phyloP scores from a whole-genome alignment of 2,888 invertebrate species.

The Platycheirus rosarum region DNA sequence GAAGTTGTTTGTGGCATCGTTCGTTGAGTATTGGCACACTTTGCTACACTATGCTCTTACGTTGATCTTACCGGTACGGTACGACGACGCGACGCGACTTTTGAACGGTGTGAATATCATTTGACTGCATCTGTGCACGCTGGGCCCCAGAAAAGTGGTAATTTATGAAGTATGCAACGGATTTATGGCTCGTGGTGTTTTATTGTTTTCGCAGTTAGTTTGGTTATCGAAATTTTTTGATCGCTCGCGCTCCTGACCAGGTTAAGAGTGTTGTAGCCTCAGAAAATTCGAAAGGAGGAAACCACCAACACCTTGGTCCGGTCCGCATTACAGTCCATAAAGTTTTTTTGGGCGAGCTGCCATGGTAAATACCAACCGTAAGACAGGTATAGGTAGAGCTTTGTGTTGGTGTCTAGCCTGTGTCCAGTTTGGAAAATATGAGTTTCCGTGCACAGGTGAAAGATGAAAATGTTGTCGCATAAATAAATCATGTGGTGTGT shows the following conservation, averaged over 20 bases:
- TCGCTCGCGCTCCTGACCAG: constrained; percentile 69
- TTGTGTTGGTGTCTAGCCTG: neutral
- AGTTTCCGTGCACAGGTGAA: constrained; percentile 37
- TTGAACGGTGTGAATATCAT: constrained; percentile 65
- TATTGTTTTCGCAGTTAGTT: constrained; percentile 72
- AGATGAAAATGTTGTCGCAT: constrained; percentile 42
- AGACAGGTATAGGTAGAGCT: constrained; percentile 10
- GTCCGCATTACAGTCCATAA: neutral
- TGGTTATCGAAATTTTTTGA: constrained; percentile 62
- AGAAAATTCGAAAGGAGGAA: constrained; percentile 69
- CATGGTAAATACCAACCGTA: neutral
- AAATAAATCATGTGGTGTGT: constrained; percentile 42
- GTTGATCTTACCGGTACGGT: constrained; percentile 4
- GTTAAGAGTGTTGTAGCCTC: constrained; percentile 59
- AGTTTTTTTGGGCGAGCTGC: neutral
- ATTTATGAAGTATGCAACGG: constrained; percentile 74
- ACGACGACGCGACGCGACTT: constrained; percentile 1
- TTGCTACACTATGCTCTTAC: constrained; percentile 31
- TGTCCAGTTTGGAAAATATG: constrained; percentile 16
- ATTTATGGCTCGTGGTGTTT: constrained; percentile 72
- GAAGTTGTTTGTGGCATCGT: constrained; percentile 67
- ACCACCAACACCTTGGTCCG: constrained; percentile 35
- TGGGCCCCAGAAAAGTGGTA: constrained; percentile 52
- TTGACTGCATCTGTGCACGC: constrained; percentile 72
- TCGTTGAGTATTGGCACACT: constrained; percentile 44